A percentile compares a stretch with the other conserved stretches of the same genome.
phyloP scores from a whole-genome alignment of 1,140 invertebrate genomes.

The Caerostris darwini region DNA sequence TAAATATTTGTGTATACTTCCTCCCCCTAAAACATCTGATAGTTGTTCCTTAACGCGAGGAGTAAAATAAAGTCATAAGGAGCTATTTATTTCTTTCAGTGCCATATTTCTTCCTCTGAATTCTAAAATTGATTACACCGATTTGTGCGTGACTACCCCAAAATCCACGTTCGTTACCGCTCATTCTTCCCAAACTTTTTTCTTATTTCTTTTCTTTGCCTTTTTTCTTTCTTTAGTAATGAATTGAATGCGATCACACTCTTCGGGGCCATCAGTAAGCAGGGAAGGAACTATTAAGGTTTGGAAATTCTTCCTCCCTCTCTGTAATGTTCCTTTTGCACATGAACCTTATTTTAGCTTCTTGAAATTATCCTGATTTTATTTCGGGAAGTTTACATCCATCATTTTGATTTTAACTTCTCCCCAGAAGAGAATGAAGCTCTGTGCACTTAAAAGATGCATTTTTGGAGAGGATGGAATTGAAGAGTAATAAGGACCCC shows the following conservation, averaged over 20 bases:
- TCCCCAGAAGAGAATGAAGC: neutral
- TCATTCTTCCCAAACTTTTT: neutral
- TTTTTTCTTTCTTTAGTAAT: constrained; percentile 5
- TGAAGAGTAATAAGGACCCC: neutral
- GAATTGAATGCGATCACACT: constrained; percentile 34
- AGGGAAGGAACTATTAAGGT: neutral
- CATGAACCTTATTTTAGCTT: constrained; percentile 31
- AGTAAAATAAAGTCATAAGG: constrained; percentile 18
- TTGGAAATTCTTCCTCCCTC: neutral
- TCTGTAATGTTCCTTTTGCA: neutral
- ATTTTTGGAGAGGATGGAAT: neutral
- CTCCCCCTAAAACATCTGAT: neutral
- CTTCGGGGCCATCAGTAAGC: neutral
- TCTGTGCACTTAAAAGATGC: neutral
- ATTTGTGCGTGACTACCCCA: constrained; percentile 16
- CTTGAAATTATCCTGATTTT: constrained; percentile 41
- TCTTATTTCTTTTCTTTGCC: neutral
- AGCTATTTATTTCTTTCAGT: constrained; percentile 45
- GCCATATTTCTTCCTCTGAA: neutral
- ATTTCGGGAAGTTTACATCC: constrained; percentile 23
- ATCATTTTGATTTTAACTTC: constrained; percentile 38
- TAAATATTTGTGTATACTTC: too few species aligned
- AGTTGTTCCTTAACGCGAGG: constrained; percentile 3
- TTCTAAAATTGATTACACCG: constrained; percentile 36
- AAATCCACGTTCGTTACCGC: neutral